Evolutionary conservation across 2,888 invertebrate species (phyloP).

Genomic region (Eilema depressum): DNA sequence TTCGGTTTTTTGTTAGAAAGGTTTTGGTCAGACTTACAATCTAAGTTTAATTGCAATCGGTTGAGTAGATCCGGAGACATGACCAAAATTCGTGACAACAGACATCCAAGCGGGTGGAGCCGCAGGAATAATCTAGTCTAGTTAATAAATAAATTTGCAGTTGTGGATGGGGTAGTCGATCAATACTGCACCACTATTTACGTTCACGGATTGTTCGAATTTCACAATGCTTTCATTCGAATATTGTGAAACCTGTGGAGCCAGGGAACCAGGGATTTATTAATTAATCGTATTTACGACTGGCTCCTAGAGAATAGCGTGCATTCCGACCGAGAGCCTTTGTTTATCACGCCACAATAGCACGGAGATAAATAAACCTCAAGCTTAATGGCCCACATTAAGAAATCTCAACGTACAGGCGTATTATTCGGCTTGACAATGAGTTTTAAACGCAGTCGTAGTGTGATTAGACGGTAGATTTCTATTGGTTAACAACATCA

Average conservation of each 20-base stretch:
- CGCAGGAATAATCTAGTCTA: too few relatives aligned
- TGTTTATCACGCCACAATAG: conserved; percentile 37
- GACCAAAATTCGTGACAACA: too few relatives aligned
- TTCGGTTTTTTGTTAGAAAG: too few relatives aligned
- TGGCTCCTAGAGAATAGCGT: conserved; percentile 20
- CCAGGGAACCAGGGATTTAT: conserved; percentile 44
- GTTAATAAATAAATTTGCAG: conserved; percentile 50
- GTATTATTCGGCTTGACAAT: background rate
- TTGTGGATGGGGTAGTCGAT: conserved; percentile 36
- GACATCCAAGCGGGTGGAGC: too few relatives aligned
- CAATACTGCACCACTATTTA: conserved; percentile 49
- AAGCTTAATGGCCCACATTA: conserved; percentile 41
- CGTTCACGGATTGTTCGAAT: conserved; percentile 47
- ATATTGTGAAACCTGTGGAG: conserved; percentile 50
- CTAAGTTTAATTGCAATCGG: too few relatives aligned
- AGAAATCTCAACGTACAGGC: conserved; percentile 36
- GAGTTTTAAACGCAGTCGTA: background rate
- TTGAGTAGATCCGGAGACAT: too few relatives aligned
- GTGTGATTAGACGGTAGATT: background rate
- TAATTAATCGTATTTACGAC: conserved; percentile 37
- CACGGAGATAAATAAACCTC: conserved; percentile 37
- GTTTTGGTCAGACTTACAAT: too few relatives aligned
- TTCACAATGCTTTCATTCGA: conserved; percentile 45
- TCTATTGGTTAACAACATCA: too few relatives aligned
- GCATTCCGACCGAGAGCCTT: conserved; percentile 33